phyloP scores from a whole-genome alignment of 2,888 invertebrate species.

The Sphecodes monilicornis region DNA sequence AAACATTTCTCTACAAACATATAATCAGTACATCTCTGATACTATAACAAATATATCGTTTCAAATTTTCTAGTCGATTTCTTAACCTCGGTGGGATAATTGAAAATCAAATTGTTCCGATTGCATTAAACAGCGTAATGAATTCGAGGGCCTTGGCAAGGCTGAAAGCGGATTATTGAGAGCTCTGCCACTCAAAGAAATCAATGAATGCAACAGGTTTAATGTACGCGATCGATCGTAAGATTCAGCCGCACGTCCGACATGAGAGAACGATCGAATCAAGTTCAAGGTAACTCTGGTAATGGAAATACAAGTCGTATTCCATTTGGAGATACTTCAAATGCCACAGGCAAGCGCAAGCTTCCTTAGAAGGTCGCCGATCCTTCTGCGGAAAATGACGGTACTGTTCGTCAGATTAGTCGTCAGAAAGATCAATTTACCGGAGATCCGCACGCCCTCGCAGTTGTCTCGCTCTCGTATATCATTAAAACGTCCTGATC shows the following conservation, averaged over 20 bases:
- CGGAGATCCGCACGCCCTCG: conserved; percentile 60
- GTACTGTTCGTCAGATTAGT: conserved; percentile 54
- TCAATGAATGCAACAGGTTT: conserved; percentile 6
- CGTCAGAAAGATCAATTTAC: conserved; percentile 62
- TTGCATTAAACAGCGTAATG: neutral
- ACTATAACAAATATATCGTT: too few species aligned
- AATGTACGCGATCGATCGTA: conserved; percentile 32
- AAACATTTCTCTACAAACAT: too few species aligned
- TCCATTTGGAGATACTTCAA: conserved; percentile 68
- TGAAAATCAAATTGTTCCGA: neutral
- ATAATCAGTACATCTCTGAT: too few species aligned
- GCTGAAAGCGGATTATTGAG: neutral
- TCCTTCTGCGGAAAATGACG: conserved; percentile 61
- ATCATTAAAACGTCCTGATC: conserved; percentile 54
- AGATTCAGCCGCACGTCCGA: conserved; percentile 25
- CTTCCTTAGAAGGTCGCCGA: conserved; percentile 76
- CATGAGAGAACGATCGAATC: conserved; percentile 67
- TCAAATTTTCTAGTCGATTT: too few species aligned
- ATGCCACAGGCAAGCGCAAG: conserved; percentile 71
- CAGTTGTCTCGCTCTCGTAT: conserved; percentile 29
- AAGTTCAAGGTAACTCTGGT: conserved; percentile 78
- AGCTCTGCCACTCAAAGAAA: neutral
- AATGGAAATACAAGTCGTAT: conserved; percentile 72
- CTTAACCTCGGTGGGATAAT: neutral
- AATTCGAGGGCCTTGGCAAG: neutral